A percentile compares a stretch with the other conserved stretches of the same genome.
These are phyloP conservation scores for Thamnophis sirtalis DNA, from an alignment of 2,113 vertebrate species.

Conservation along the genomic window DNA sequence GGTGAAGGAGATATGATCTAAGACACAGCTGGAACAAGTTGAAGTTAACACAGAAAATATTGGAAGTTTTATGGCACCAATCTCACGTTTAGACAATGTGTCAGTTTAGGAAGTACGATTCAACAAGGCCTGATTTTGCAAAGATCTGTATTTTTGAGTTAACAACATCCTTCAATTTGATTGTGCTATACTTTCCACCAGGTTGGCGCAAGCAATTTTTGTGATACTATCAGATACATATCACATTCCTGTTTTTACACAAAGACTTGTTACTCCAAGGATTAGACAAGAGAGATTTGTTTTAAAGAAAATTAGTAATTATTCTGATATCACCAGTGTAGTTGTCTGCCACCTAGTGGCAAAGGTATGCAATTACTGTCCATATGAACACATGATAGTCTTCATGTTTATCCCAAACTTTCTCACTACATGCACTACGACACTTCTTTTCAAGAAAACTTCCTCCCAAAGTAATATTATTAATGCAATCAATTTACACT, in stretches of 20 bases:
- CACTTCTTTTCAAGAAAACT: conserved; percentile 2
- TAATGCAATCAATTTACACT: conserved; percentile 35
- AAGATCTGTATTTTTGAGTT: background rate
- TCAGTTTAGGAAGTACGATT: background rate
- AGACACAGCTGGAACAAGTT: conserved; percentile 24
- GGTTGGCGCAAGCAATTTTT: background rate
- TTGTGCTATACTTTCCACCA: background rate
- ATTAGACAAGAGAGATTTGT: background rate
- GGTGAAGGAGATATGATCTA: background rate
- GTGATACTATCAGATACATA: background rate
- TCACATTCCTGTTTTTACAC: background rate
- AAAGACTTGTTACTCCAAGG: background rate
- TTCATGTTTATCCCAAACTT: background rate
- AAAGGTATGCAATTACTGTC: background rate
- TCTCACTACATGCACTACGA: background rate
- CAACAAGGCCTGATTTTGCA: background rate
- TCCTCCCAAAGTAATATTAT: background rate
- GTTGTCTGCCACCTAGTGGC: background rate
- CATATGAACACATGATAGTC: background rate
- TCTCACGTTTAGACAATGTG: conserved; percentile 29
- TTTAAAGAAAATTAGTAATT: background rate
- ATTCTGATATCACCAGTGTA: background rate
- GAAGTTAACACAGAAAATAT: background rate
- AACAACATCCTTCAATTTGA: background rate
- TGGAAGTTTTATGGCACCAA: background rate